phyloP scores from a whole-genome alignment of 2,888 invertebrate genomes.

The Lasioglossum pauxillum region DNA sequence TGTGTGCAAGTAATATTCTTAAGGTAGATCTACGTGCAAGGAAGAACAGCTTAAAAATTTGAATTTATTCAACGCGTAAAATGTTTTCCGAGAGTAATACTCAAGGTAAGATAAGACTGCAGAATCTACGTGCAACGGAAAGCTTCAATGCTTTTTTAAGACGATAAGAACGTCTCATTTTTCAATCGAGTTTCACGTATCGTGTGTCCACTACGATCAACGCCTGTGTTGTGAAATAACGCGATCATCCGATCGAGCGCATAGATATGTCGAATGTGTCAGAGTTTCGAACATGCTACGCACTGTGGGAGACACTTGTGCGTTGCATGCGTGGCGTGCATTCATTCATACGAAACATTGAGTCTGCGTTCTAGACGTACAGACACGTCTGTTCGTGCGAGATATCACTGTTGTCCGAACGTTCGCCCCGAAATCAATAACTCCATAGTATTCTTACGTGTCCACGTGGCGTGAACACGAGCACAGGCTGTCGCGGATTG shows the following conservation, averaged over 20 bases:
- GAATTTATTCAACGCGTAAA: neutral
- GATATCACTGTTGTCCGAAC: conserved; percentile 22
- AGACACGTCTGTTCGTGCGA: conserved; percentile 1
- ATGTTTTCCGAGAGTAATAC: neutral
- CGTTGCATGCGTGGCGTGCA: neutral
- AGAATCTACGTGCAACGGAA: neutral
- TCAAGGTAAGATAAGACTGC: neutral
- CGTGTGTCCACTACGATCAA: neutral
- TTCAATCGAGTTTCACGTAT: neutral
- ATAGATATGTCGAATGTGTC: neutral
- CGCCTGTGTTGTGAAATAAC: neutral
- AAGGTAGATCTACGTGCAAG: neutral
- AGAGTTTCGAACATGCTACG: neutral
- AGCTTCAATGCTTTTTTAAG: neutral
- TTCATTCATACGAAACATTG: neutral
- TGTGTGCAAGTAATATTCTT: neutral
- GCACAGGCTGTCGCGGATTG: neutral
- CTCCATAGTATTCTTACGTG: conserved; percentile 16
- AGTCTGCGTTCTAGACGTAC: neutral
- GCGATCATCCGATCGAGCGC: neutral
- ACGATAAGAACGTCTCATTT: neutral
- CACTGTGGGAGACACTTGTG: neutral
- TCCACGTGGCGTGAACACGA: neutral
- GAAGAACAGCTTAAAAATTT: neutral
- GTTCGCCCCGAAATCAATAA: conserved; percentile 41